Percentiles rank a stretch among this genome's conserved stretches.
These are phyloP conservation scores for Rhinoderma darwinii DNA, from an alignment of 2,113 vertebrate genomes.

Conservation along the genomic window DNA sequence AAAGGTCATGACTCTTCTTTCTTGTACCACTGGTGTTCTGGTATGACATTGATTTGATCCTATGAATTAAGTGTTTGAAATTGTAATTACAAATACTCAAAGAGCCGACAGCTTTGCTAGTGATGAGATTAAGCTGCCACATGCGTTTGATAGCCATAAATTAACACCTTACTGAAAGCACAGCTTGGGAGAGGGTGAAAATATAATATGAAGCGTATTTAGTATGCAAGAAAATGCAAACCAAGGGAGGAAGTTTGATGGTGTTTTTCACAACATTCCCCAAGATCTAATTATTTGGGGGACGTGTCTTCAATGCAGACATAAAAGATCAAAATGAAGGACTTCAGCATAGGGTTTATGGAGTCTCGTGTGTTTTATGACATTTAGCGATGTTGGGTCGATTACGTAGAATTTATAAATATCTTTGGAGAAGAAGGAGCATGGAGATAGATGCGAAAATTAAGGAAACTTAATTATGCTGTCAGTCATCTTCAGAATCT, in stretches of 20 bases:
- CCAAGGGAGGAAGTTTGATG: slow-evolving; percentile 25
- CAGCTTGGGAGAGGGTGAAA: slow-evolving; percentile 52
- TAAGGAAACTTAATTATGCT: slow-evolving; percentile 54
- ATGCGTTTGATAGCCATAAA: slow-evolving; percentile 58
- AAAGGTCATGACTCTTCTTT: neutral
- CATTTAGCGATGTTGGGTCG: neutral
- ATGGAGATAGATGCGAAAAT: slow-evolving; percentile 14
- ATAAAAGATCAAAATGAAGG: neutral
- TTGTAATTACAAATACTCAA: slow-evolving; percentile 55
- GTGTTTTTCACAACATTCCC: slow-evolving; percentile 48
- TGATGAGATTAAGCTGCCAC: slow-evolving; percentile 58
- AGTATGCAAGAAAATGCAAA: slow-evolving; percentile 58
- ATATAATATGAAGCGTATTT: slow-evolving; percentile 37
- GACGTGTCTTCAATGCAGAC: neutral
- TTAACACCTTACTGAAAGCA: slow-evolving; percentile 54
- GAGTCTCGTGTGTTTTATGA: neutral
- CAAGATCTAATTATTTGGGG: slow-evolving; percentile 41
- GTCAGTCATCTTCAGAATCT: slow-evolving; percentile 37
- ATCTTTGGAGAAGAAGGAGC: slow-evolving; percentile 16
- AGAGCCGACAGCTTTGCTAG: slow-evolving; percentile 51
- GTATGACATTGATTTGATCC: slow-evolving; percentile 57
- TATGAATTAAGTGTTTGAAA: slow-evolving; percentile 47
- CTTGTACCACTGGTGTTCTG: neutral
- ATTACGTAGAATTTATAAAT: neutral
- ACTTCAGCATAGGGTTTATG: neutral